phyloP scores from a whole-genome alignment of 2,888 invertebrate species.

The Meteorus cinctellus region DNA sequence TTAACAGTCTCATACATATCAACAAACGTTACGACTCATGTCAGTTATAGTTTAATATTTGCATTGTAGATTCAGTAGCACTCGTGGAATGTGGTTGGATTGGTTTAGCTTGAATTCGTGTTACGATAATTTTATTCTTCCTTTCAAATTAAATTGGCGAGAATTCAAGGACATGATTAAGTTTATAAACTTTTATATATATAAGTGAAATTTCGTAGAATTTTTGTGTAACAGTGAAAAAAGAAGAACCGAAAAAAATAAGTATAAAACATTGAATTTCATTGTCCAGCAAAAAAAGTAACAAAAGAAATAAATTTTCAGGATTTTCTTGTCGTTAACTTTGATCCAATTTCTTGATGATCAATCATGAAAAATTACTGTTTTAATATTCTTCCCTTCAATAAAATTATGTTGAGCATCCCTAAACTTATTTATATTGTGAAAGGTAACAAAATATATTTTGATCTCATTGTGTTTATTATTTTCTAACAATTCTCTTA shows the following conservation, averaged over 20 bases:
- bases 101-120: background rate
- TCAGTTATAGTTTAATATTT: background rate
- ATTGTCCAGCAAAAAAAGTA: too few relatives aligned
- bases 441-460: too few relatives aligned
- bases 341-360: too few relatives aligned
- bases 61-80: background rate
- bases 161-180: background rate
- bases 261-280: background rate
- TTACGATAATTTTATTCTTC: background rate
- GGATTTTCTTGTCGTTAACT: too few relatives aligned
- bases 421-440: too few relatives aligned
- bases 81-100: background rate
- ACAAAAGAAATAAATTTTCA: too few relatives aligned
- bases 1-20: background rate
- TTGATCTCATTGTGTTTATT: too few relatives aligned
- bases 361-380: too few relatives aligned
- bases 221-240: background rate
- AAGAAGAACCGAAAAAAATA: background rate
- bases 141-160: background rate
- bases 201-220: background rate
- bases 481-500: too few relatives aligned
- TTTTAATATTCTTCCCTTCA: too few relatives aligned
- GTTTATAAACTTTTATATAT: background rate
- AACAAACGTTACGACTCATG: background rate
- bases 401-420: too few relatives aligned